Evolutionary conservation across 1,140 invertebrate species (phyloP), one percentile per base, ranked within the genome.

Genomic region (Trachymyrmex cornetzi): DNA sequence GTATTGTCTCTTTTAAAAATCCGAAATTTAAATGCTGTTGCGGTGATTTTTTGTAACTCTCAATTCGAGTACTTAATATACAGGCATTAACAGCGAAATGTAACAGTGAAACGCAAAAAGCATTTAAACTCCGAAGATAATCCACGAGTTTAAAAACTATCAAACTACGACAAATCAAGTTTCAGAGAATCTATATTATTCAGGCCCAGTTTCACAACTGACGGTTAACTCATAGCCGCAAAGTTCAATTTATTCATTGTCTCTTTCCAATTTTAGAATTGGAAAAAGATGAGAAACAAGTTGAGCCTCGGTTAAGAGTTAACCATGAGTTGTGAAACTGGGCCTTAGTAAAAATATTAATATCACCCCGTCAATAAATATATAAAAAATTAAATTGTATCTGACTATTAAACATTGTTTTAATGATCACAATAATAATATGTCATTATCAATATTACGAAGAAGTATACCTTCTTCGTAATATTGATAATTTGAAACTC

Each of bases 1-100:
- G 34, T 89, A 91, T 87, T 91, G 88, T 91, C 79, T 19, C 24
- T 71, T 57, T 67, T 74, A 71, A 75, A 66, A 57, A 74, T 59
- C 55, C 67, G 67, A 74, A 59, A 84, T 74, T 74, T 30, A 75
- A 84, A 63, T 74, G 38, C 27, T 63, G 16, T 24, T 61, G 69
- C 34, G 27, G 12, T 19, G 11, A 66, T 16, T 48, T 16, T 48
- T 3, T 0, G 16, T n/a, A 72, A 59, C 19, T 82, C 50, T 44
- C 9, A 16, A 44, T 69, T 69, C 4, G 19, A 69, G 38, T 55
- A 53, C 2, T 7, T 38, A 44, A 64, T 50, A 38, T n/a, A 55
- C 9, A 69, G 2, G 6, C 9, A 14, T 44, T 53, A 69, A 22
- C 38, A 22, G 2, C 16, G 63, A 77, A 77, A 19, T 24, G 22